phyloP scores from a whole-genome alignment of 2,888 invertebrate genomes.

The Bimastos eiseni region DNA sequence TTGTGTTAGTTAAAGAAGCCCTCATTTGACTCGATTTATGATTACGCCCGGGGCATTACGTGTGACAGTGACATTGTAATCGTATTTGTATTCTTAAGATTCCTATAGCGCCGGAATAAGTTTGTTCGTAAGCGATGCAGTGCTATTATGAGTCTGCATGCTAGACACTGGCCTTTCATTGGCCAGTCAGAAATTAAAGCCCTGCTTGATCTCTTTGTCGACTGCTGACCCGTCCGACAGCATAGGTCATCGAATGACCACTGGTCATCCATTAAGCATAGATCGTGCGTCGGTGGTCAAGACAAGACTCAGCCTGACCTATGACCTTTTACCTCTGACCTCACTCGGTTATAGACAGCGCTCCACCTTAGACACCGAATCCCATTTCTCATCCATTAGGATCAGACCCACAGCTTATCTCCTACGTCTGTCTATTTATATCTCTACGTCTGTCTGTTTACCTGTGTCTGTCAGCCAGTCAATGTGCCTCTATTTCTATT shows the following conservation, averaged over 20 bases:
- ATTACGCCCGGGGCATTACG: too few species aligned
- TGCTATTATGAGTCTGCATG: neutral
- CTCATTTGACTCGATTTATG: too few species aligned
- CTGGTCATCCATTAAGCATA: neutral
- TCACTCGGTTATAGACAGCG: neutral
- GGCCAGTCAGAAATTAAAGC: slow-evolving; percentile 1
- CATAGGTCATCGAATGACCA: neutral
- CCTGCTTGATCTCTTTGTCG: neutral
- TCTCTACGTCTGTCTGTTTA: neutral
- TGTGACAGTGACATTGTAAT: too few species aligned
- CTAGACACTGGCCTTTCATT: neutral
- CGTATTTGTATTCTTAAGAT: too few species aligned
- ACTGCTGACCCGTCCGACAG: neutral
- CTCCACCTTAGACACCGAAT: neutral
- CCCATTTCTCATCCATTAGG: neutral
- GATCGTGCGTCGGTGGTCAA: neutral
- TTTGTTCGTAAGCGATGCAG: neutral
- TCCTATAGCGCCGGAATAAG: neutral
- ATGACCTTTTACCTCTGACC: neutral
- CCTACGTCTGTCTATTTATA: neutral
- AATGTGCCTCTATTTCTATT: neutral
- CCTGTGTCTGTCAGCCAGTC: neutral
- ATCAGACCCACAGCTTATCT: neutral
- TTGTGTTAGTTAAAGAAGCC: too few species aligned
- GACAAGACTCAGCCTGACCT: too few species aligned